phyloP scores from a whole-genome alignment of 2,113 vertebrate genomes.

The Lethenteron reissneri region DNA sequence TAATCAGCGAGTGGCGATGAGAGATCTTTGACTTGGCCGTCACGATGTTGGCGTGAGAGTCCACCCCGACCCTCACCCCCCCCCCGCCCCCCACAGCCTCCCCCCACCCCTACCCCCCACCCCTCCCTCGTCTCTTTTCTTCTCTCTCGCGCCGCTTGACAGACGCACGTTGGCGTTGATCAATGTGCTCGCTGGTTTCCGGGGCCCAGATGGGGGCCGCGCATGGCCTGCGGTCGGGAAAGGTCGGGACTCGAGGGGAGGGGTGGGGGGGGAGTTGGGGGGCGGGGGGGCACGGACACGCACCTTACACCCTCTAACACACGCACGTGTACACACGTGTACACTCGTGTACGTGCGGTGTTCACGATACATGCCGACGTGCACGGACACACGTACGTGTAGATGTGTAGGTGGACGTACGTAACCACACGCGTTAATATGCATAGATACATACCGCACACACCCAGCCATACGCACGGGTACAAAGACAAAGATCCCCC shows the following conservation, averaged over 20 bases:
- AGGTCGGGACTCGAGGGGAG: neutral
- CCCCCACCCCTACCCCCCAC: neutral
- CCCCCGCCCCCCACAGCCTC: neutral
- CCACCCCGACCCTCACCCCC: neutral
- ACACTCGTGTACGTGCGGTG: neutral
- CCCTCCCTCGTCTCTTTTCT: neutral
- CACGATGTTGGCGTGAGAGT: too few relatives aligned
- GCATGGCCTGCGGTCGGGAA: neutral
- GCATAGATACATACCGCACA: too few relatives aligned
- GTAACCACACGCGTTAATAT: neutral
- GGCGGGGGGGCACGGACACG: neutral
- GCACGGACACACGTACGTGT: neutral
- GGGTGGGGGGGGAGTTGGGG: neutral
- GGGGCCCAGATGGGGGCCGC: conserved; percentile 25
- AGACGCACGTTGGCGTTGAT: conserved; percentile 21
- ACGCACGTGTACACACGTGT: neutral
- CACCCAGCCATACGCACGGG: too few relatives aligned
- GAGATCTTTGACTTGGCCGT: too few relatives aligned
- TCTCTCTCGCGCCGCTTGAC: conserved; percentile 8
- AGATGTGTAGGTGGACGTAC: neutral
- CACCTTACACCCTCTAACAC: neutral
- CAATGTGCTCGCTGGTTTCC: conserved; percentile 25
- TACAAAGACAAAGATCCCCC: too few relatives aligned
- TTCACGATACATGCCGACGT: neutral
- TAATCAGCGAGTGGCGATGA: too few relatives aligned